phyloP scores from a whole-genome alignment of 2,888 invertebrate genomes.

The Ennomos fuscantarius region DNA sequence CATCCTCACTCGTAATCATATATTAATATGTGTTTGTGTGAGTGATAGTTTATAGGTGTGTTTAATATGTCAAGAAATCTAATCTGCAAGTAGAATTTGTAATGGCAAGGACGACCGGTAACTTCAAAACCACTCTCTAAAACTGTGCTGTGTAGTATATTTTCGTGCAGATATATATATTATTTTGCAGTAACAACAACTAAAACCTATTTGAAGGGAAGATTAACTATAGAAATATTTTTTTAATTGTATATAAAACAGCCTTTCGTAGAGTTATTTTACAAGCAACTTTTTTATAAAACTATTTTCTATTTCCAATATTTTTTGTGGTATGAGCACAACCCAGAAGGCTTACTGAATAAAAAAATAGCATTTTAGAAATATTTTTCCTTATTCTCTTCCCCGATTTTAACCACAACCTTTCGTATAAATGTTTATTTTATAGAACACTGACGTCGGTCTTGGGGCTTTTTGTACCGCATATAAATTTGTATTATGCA shows the following conservation, averaged over 20 bases:
- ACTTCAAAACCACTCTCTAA: conserved; percentile 28
- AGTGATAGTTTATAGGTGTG: neutral
- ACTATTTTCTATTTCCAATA: neutral
- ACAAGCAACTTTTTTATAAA: too few species aligned
- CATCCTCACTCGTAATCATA: too few species aligned
- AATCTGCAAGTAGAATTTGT: conserved; percentile 27
- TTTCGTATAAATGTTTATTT: conserved; percentile 21
- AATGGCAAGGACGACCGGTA: conserved; percentile 37
- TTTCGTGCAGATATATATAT: conserved; percentile 19
- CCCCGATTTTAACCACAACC: conserved; percentile 20
- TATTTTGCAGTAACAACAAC: neutral
- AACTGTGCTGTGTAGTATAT: conserved; percentile 13
- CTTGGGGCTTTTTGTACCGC: conserved; percentile 18
- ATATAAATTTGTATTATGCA: conserved; percentile 29
- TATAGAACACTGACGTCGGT: conserved; percentile 20
- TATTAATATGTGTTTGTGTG: too few species aligned
- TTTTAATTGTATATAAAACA: too few species aligned
- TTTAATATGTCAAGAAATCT: conserved; percentile 25
- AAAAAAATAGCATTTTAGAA: conserved; percentile 1
- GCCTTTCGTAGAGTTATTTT: too few species aligned
- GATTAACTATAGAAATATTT: too few species aligned
- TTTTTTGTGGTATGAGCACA: conserved; percentile 4
- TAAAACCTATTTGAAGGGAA: neutral
- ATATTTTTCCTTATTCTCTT: conserved; percentile 18
- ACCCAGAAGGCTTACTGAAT: neutral